These are phyloP conservation scores for Melanotaenia parkinsoni DNA, from an alignment of 2,797 vertebrate genomes.

Conservation along the genomic window DNA sequence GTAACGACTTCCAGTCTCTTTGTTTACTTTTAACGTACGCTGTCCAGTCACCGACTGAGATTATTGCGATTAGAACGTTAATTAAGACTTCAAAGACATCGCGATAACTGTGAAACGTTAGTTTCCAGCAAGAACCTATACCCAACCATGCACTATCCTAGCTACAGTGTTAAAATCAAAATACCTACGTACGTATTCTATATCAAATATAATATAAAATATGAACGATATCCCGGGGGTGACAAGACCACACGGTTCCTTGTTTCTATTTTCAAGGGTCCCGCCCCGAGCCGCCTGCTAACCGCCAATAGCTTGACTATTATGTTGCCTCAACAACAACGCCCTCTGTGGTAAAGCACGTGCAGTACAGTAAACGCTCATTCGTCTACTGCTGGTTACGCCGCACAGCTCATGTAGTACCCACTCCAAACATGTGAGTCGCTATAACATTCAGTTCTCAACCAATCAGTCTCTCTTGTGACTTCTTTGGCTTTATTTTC, in stretches of 20 bases:
- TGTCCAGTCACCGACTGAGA: not conserved
- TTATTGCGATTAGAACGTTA: constrained; percentile 14
- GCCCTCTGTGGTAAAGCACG: constrained; percentile 18
- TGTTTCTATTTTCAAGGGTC: constrained; percentile 70
- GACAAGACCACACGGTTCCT: not conserved
- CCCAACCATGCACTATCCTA: no score
- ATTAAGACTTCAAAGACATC: constrained; percentile 11
- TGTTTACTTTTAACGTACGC: not conserved
- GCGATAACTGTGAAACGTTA: constrained; percentile 13
- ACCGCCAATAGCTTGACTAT: constrained; percentile 44
- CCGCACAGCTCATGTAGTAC: constrained; percentile 22
- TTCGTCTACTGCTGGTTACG: accelerated
- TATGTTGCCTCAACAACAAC: not conserved
- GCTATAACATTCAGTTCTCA: not conserved
- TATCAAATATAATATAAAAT: not conserved
- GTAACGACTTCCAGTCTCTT: not conserved
- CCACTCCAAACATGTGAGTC: not conserved
- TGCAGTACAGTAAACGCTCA: not conserved
- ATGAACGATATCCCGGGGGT: accelerated
- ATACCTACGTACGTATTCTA: not conserved
- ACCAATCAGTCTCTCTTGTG: not conserved
- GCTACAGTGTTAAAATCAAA: not conserved
- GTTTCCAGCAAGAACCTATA: not conserved
- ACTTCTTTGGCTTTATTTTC: constrained; percentile 56
- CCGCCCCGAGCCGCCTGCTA: constrained; percentile 58